Conservation (phyloP, 2,113 vertebrate species). For the Oophaga pumilio region DNA sequence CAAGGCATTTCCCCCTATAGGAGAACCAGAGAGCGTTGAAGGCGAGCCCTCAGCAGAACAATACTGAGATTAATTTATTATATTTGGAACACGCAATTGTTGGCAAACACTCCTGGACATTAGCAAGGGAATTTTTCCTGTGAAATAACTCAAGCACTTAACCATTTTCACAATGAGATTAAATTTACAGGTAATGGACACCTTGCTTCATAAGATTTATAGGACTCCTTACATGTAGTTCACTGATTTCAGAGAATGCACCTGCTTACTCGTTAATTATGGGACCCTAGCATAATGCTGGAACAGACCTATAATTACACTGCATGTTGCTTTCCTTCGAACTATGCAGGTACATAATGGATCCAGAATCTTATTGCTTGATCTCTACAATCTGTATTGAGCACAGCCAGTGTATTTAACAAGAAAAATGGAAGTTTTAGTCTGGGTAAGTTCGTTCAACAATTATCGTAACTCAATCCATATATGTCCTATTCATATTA, state of each 20-base stretch:
- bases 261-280: neutral
- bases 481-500: too few species aligned
- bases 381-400: neutral
- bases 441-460: too few species aligned
- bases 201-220: neutral
- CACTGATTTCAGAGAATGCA: neutral
- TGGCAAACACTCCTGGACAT: constrained; percentile 7
- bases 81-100: constrained; percentile 28
- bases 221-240: neutral
- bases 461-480: too few species aligned
- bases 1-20: neutral
- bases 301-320: neutral
- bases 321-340: neutral
- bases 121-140: neutral
- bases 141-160: neutral
- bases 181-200: constrained; percentile 15
- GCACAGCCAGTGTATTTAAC: neutral
- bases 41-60: constrained; percentile 6
- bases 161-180: neutral
- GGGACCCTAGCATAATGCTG: neutral
- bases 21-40: neutral
- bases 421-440: neutral
- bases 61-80: constrained; percentile 22
- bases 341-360: neutral
- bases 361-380: neutral